Evolutionary conservation across 2,113 vertebrate genomes (phyloP), one percentile per base, ranked within the genome.

Genomic region (Hemiprocne comata): DNA sequence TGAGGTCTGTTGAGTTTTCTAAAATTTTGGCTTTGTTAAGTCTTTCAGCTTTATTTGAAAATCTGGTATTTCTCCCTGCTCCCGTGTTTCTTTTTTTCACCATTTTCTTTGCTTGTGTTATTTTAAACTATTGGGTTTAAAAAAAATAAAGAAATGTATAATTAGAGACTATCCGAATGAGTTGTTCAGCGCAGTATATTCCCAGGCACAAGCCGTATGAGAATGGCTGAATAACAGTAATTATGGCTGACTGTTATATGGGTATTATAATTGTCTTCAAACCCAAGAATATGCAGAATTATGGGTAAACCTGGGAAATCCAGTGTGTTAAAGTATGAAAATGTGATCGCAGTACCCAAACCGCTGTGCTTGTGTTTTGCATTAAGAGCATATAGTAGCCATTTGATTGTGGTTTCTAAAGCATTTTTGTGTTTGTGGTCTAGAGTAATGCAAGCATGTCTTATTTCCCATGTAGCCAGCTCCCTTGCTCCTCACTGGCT

Each of bases 151-250:
- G 24, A 89, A 90, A 64, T 78, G 67, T 1, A 10, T 90, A 92
- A 93, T 86, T 88, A 74, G 77, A 84, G 46, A 61, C 65, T 84
- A 13, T 85, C 20, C 23, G 92, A 89, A 72, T 64, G 73, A 84
- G 38, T 82, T 74, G 28, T 85, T 94, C 38, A 44, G 29, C 86
- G 60, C 73, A 81, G 57, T 60, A 7, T 53, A 65, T 93, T 93
- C 67, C 74, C 91, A 91, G 71, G 20, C 62, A 62, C 58, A 80
- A 72, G 17, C 62, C 62, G 36, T 72, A 55, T 85, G 78, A 69
- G 50, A 91, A 78, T 87, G 36, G 17, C 51, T 89, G 85, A 91
- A 90, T 89, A 92, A 87, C 61, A 95, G 70, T 94, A 92, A 92
- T 93, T 93, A 53, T 69, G 61, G 38, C 51, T 85, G 58, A 87